A percentile compares a stretch with the other conserved stretches of the same genome.
These are phyloP conservation scores for Drosophila miranda DNA, from an alignment of 1,140 invertebrate genomes.

Conservation along the genomic window DNA sequence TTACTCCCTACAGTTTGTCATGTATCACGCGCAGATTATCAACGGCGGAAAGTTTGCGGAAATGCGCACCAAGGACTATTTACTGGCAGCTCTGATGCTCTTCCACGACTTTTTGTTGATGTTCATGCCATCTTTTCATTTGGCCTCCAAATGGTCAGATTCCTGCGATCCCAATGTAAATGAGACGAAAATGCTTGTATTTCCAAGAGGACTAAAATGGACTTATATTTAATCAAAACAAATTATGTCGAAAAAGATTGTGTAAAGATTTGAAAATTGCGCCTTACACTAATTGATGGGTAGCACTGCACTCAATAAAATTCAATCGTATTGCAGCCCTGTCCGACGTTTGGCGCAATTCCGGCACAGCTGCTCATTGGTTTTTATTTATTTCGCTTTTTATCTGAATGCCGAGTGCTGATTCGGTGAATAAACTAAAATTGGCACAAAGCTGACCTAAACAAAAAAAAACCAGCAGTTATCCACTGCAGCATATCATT, in stretches of 20 bases:
- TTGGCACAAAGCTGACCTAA: conserved; percentile 67
- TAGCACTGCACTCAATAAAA: conserved; percentile 27
- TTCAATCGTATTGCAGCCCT: conserved; percentile 27
- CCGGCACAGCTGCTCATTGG: conserved; percentile 31
- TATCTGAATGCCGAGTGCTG: conserved; percentile 10
- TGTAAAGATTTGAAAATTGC: not conserved
- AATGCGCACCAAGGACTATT: conserved; percentile 52
- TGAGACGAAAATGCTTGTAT: not conserved
- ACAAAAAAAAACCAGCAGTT: conserved; percentile 28
- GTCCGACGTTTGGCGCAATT: conserved; percentile 34
- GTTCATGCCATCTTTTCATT: conserved; percentile 45
- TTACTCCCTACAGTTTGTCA: conserved; percentile 45
- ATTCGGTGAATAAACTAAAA: conserved; percentile 58
- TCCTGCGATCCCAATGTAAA: conserved; percentile 14
- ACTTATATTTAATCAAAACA: not conserved
- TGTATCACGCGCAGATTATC: conserved; percentile 68
- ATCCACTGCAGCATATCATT: not conserved
- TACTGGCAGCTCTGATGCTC: conserved; percentile 49
- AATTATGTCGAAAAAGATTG: not conserved
- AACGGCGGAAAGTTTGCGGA: conserved; percentile 63
- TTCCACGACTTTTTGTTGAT: conserved; percentile 57
- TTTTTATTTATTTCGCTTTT: conserved; percentile 17
- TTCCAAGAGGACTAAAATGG: not conserved
- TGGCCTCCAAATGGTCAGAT: conserved; percentile 49
- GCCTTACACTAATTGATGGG: conserved; percentile 3